Percentiles rank a stretch among this genome's conserved stretches.
These are phyloP conservation scores for Drosophila murphyi DNA, from an alignment of 1,140 invertebrate species.

Conservation along the genomic window DNA sequence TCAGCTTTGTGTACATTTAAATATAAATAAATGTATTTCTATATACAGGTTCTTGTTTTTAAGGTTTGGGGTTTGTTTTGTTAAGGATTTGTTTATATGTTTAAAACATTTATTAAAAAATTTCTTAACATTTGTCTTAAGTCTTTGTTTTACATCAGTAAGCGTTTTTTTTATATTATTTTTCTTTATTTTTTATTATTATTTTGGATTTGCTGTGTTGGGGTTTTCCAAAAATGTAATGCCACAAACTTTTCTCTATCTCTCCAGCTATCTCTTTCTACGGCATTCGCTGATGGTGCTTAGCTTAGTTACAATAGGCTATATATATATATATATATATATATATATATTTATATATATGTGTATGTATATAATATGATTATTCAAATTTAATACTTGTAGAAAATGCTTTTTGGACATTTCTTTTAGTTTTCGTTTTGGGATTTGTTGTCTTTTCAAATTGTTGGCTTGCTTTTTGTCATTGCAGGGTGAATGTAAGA, in stretches of 20 bases:
- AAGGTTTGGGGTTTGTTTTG: constrained; percentile 10
- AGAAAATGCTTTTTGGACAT: constrained; percentile 53
- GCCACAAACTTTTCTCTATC: constrained; percentile 47
- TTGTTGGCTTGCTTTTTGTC: constrained; percentile 38
- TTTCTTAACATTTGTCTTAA: constrained; percentile 56
- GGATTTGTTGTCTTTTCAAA: background rate
- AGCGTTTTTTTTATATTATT: constrained; percentile 61
- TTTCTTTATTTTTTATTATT: constrained; percentile 18
- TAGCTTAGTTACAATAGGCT: constrained; percentile 21
- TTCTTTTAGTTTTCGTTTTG: constrained; percentile 23
- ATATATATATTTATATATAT: constrained; percentile 11
- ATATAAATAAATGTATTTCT: constrained; percentile 43
- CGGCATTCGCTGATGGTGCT: constrained; percentile 1
- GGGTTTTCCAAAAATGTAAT: constrained; percentile 54
- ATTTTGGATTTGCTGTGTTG: constrained; percentile 16
- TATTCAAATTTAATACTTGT: constrained; percentile 60
- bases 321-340: constrained; percentile 19
- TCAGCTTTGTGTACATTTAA: constrained; percentile 59
- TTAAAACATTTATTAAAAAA: constrained; percentile 52
- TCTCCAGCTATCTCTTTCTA: background rate
- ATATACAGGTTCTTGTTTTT: constrained; percentile 30
- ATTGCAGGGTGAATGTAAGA: constrained; percentile 79
- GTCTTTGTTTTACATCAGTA: constrained; percentile 82
- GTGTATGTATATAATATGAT: constrained; percentile 9
- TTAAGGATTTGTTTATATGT: constrained; percentile 39